A percentile compares a stretch with the other conserved stretches of the same genome.
phyloP scores from a whole-genome alignment of 2,888 invertebrate genomes.

The Hyppa rectilinea region DNA sequence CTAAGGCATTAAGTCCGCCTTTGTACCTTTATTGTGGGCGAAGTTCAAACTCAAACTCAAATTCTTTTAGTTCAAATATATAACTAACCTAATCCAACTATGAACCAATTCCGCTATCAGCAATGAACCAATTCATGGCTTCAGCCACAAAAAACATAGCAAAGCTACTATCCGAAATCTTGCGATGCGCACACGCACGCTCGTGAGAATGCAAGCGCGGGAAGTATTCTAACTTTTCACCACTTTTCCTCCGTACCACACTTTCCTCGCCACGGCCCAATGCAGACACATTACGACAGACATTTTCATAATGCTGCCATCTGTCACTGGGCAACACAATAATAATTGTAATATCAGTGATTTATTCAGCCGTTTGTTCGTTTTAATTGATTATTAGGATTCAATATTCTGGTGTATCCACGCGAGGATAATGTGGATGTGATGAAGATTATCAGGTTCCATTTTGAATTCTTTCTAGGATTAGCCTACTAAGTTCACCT shows the following conservation, averaged over 20 bases:
- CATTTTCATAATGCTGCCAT: slow-evolving; percentile 50
- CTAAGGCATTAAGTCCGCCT: too few relatives aligned
- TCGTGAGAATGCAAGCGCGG: slow-evolving; percentile 73
- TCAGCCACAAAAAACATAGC: slow-evolving; percentile 9
- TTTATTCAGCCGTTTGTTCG: slow-evolving; percentile 35
- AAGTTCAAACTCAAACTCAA: too few relatives aligned
- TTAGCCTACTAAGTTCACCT: too few relatives aligned
- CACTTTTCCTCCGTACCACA: slow-evolving; percentile 77
- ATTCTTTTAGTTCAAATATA: too few relatives aligned
- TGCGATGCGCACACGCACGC: slow-evolving; percentile 30
- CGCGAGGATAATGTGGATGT: neutral
- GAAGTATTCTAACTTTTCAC: slow-evolving; percentile 82
- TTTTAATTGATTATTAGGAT: slow-evolving; percentile 32
- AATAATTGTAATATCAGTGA: slow-evolving; percentile 33
- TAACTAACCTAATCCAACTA: too few relatives aligned
- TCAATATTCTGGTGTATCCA: neutral
- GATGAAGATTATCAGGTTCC: neutral
- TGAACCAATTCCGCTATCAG: too few relatives aligned
- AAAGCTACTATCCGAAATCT: slow-evolving; percentile 25
- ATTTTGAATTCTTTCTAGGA: too few relatives aligned
- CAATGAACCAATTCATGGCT: too few relatives aligned
- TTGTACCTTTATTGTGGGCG: too few relatives aligned
- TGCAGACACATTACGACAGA: slow-evolving; percentile 55
- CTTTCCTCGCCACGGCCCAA: slow-evolving; percentile 74
- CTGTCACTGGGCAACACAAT: slow-evolving; percentile 35